A percentile compares a stretch with the other conserved stretches of the same genome.
These are phyloP conservation scores for Larimichthys crocea DNA, from an alignment of 2,113 vertebrate species.

Conservation along the genomic window DNA sequence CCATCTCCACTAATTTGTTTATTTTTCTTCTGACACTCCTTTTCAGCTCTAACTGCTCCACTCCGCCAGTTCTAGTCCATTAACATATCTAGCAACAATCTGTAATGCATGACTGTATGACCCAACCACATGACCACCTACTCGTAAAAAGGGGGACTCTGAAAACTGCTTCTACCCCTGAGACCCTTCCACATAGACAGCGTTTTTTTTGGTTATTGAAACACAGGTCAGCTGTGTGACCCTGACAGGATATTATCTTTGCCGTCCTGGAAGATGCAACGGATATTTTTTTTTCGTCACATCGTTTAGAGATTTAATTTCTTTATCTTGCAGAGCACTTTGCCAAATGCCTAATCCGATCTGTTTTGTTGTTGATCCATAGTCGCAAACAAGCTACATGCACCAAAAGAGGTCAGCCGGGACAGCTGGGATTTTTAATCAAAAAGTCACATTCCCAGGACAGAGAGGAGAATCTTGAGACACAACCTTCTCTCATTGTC, in stretches of 20 bases:
- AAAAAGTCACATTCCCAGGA: not conserved
- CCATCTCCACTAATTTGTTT: slow-evolving; percentile 40
- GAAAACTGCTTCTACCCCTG: slow-evolving; percentile 9
- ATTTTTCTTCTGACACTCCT: slow-evolving; percentile 29
- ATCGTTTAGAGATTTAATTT: not conserved
- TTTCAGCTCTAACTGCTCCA: slow-evolving; percentile 8
- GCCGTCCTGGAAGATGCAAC: slow-evolving; percentile 17
- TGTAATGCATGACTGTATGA: slow-evolving; percentile 40
- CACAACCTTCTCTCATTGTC: not conserved
- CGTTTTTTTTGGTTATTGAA: slow-evolving; percentile 20
- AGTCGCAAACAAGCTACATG: not conserved
- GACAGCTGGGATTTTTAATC: slow-evolving; percentile 13
- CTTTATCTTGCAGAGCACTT: not conserved
- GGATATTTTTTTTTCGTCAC: slow-evolving; percentile 1
- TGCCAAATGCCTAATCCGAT: not conserved
- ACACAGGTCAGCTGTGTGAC: slow-evolving; percentile 27
- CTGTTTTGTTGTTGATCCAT: not conserved
- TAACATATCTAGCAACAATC: slow-evolving; percentile 7
- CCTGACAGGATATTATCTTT: slow-evolving; percentile 28
- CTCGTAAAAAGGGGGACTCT: not conserved
- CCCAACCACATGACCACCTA: slow-evolving; percentile 19
- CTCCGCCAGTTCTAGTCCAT: slow-evolving; percentile 8
- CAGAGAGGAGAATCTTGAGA: slow-evolving; percentile 2
- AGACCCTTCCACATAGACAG: not conserved
- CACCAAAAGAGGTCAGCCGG: not conserved